Base-by-base conservation (phyloP, 1,140 invertebrate genomes). In the Papilio polytes region DNA sequence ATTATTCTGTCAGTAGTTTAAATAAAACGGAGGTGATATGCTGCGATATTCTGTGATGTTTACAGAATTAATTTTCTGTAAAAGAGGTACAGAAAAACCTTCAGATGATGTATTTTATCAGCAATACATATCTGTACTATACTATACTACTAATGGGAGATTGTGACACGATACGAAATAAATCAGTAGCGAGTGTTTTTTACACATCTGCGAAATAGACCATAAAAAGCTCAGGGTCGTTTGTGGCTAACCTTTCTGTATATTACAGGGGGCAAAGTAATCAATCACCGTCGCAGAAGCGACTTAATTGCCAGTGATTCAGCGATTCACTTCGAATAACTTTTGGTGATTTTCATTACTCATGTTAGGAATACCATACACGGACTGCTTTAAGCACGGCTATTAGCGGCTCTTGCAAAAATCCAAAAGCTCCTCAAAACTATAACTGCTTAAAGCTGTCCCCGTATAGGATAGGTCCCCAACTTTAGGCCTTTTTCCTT, bases 191-290 rank as follows among this genome's bases (percentile, higher is more conserved):
- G 0, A 66, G 4, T 13, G 26, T 51, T 74, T 74, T 22, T 20
- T n/a, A 26, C 63, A 31, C 13, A 66, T 66, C 63, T 31, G 26
- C 63, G 63, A 66, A 66, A 26, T 66, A 66, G 63, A 66, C 22
- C 63, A 66, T 26, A 74, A 74, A 74, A 74, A 74, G 73, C 20
- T 74, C 41, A 74, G 20, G 73, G 73, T 8, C 73, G 44, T 74
- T 74, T 22, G 44, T 51, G 73, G 31, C 73, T 74, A 74, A 48
- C 73, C 41, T 74, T 74, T 74, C 44, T 51, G 41, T 44, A 44
- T 36, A 18, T 3, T 74, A 22, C 12, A 51, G 44, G 70, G 44
- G 51, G 20, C 18, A 74, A 20, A 20, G 41, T 74, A 74, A 74
- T 74, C 73, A 74, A 74, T 74, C 73, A 74, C 2, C n/a, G 73